phyloP scores from a whole-genome alignment of 2,113 vertebrate genomes.

The Phasianus colchicus region DNA sequence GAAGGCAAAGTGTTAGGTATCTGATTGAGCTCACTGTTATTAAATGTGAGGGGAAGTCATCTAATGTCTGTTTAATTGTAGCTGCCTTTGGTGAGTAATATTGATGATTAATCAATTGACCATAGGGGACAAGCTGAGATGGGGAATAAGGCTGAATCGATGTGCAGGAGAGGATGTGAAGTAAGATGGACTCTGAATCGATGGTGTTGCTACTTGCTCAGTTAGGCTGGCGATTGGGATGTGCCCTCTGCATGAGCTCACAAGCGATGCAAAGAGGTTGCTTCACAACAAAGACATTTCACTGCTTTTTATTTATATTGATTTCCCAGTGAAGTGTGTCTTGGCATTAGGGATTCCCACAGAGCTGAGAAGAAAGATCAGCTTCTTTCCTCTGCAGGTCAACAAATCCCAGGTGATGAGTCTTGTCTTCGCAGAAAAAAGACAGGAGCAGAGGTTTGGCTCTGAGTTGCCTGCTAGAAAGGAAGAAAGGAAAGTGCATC shows the following conservation, averaged over 20 bases:
- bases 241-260: slow-evolving; percentile 59
- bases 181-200: slow-evolving; percentile 55
- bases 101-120: slow-evolving; percentile 68
- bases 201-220: slow-evolving; percentile 54
- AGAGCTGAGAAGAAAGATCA: slow-evolving; percentile 63
- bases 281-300: slow-evolving; percentile 75
- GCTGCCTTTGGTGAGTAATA: slow-evolving; percentile 56
- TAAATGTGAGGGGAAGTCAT: slow-evolving; percentile 29
- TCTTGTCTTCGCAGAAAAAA: slow-evolving; percentile 52
- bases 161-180: slow-evolving; percentile 31
- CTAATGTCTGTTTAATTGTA: slow-evolving; percentile 61
- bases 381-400: slow-evolving; percentile 57
- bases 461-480: background rate
- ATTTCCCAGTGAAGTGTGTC: slow-evolving; percentile 77
- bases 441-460: background rate
- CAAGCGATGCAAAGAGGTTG: slow-evolving; percentile 32
- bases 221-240: slow-evolving; percentile 36
- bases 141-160: slow-evolving; percentile 39
- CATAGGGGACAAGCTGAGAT: slow-evolving; percentile 55
- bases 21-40: background rate
- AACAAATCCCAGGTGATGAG: slow-evolving; percentile 69
- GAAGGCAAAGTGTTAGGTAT: background rate
- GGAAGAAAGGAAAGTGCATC: background rate
- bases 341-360: slow-evolving; percentile 72
- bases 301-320: slow-evolving; percentile 76